These are phyloP conservation scores for Trissolcus japonicus DNA, from an alignment of 2,888 invertebrate genomes.

Conservation along the genomic window DNA sequence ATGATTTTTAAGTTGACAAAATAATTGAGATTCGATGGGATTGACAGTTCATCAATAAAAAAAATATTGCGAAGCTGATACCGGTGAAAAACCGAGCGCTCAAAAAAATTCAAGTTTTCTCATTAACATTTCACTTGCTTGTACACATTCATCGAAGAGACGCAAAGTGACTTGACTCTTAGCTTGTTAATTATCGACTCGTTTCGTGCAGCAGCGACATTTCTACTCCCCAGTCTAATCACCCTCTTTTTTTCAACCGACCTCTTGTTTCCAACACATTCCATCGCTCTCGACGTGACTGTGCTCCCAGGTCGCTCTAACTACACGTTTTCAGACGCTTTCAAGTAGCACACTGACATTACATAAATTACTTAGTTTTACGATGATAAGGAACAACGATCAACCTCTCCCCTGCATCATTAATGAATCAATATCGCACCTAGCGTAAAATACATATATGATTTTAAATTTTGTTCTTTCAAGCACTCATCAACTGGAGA, in stretches of 20 bases:
- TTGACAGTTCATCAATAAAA: not conserved
- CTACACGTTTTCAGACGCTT: conserved; percentile 52
- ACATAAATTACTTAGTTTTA: conserved; percentile 51
- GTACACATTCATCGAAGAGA: conserved; percentile 44
- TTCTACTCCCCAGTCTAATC: conserved; percentile 68
- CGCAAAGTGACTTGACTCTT: conserved; percentile 66
- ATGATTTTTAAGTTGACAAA: too few relatives aligned
- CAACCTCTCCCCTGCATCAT: conserved; percentile 15
- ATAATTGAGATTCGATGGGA: too few relatives aligned
- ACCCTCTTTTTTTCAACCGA: conserved; percentile 67
- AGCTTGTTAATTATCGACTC: conserved; percentile 75
- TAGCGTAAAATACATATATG: too few relatives aligned
- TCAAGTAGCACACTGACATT: conserved; percentile 37
- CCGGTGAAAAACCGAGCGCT: conserved; percentile 51
- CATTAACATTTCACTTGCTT: conserved; percentile 66
- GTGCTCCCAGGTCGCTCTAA: conserved; percentile 35
- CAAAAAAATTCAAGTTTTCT: conserved; percentile 65
- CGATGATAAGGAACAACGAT: conserved; percentile 28
- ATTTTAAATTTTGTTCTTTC: too few relatives aligned
- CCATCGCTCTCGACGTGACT: conserved; percentile 64
- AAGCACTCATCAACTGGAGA: too few relatives aligned
- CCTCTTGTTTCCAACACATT: conserved; percentile 71
- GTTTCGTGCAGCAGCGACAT: conserved; percentile 61
- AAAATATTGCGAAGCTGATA: conserved; percentile 44
- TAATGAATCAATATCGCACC: conserved; percentile 5